A percentile compares a stretch with the other conserved stretches of the same genome.
These are phyloP conservation scores for Scomberomorus guttatus DNA, from an alignment of 2,797 vertebrate species.

Conservation along the genomic window DNA sequence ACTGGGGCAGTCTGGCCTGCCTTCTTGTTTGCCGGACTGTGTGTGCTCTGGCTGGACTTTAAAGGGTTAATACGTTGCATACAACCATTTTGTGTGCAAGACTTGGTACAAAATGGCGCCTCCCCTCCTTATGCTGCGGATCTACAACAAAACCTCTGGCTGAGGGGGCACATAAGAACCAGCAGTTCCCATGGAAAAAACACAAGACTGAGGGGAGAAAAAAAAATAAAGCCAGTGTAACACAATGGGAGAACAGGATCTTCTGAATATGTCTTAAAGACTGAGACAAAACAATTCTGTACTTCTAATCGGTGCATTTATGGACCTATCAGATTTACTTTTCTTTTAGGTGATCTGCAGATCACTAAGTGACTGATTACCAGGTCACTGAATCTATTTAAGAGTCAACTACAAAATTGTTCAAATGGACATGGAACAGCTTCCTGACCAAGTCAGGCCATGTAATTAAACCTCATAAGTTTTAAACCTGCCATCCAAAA, in stretches of 20 bases:
- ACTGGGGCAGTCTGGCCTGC: neutral
- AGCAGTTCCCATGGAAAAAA: neutral
- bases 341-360: neutral
- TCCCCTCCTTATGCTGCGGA: conserved; percentile 15
- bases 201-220: neutral
- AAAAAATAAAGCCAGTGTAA: neutral
- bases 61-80: conserved; percentile 74
- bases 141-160: conserved; percentile 16
- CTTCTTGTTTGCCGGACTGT: conserved; percentile 35
- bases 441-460: neutral
- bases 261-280: neutral
- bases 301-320: neutral
- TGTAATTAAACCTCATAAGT: neutral
- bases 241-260: neutral
- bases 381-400: neutral
- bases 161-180: conserved; percentile 22
- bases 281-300: conserved; percentile 7
- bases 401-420: neutral
- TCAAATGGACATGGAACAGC: neutral
- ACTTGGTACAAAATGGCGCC: conserved; percentile 73
- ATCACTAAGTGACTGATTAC: neutral
- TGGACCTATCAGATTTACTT: neutral
- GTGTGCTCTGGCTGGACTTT: conserved; percentile 21
- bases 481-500: neutral
- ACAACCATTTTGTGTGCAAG: conserved; percentile 76